Conservation (phyloP, 1,140 invertebrate genomes). For the Acromyrmex charruanus region DNA sequence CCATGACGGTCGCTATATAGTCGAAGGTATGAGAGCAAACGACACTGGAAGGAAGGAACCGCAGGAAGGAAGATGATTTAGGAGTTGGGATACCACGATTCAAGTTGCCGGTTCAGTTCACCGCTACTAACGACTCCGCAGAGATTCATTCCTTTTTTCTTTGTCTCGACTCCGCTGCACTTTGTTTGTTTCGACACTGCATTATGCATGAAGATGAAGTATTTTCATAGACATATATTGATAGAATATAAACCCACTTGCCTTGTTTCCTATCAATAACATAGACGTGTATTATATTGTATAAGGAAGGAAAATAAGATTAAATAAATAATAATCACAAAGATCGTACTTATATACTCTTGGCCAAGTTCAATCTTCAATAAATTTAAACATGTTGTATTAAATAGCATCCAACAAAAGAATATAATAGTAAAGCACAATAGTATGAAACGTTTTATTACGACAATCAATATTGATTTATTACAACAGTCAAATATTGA, state of each 20-base stretch:
- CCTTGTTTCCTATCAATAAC: slow-evolving; percentile 18
- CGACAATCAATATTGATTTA: slow-evolving; percentile 9
- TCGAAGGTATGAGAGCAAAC: not conserved
- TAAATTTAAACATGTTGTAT: not conserved
- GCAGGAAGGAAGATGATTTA: slow-evolving; percentile 34
- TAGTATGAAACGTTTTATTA: slow-evolving; percentile 1
- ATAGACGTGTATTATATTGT: not conserved
- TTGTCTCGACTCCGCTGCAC: not conserved
- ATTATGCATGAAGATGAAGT: slow-evolving; percentile 57
- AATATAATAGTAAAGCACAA: not conserved
- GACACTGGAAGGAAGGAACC: slow-evolving; percentile 15
- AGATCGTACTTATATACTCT: not conserved
- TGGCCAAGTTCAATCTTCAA: not conserved
- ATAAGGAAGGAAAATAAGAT: not conserved
- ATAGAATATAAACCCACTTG: not conserved
- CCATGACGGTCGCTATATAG: slow-evolving; percentile 31
- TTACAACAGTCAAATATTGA: slow-evolving; percentile 1
- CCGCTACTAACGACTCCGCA: slow-evolving; percentile 26
- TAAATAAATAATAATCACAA: not conserved
- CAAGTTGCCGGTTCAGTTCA: slow-evolving; percentile 31
- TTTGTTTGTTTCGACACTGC: slow-evolving; percentile 44
- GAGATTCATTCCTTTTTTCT: slow-evolving; percentile 23
- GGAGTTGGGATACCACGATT: not conserved
- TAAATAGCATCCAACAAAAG: not conserved
- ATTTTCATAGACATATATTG: not conserved